These are phyloP conservation scores for Psammodynastes pulverulentus DNA, from an alignment of 2,113 vertebrate genomes.

Conservation along the genomic window DNA sequence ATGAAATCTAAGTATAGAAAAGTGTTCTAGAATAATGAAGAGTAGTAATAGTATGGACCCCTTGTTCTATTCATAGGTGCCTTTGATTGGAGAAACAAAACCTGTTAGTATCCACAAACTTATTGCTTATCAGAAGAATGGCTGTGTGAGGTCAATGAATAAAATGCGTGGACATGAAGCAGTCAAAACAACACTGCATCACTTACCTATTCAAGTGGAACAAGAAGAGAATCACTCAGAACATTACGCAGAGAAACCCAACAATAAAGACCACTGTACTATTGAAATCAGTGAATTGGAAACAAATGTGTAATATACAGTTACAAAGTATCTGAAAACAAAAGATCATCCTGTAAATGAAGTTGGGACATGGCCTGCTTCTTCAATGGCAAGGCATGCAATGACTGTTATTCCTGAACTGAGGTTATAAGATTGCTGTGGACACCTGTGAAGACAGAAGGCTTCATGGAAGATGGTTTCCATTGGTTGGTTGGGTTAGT, in stretches of 20 bases:
- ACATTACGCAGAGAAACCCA: slow-evolving; percentile 71
- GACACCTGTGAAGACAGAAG: slow-evolving; percentile 46
- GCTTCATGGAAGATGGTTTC: slow-evolving; percentile 29
- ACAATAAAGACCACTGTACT: slow-evolving; percentile 86
- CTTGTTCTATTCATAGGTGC: slow-evolving; percentile 71
- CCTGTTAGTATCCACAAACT: slow-evolving; percentile 91
- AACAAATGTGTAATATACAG: slow-evolving; percentile 84
- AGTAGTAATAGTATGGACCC: slow-evolving; percentile 29
- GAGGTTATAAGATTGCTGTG: slow-evolving; percentile 56
- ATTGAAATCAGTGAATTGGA: slow-evolving; percentile 95
- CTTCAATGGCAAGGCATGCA: slow-evolving; percentile 52
- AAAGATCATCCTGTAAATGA: slow-evolving; percentile 64
- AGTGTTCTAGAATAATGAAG: background rate
- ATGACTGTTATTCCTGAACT: slow-evolving; percentile 32
- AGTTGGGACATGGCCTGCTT: slow-evolving; percentile 50
- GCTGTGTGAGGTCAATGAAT: slow-evolving; percentile 79
- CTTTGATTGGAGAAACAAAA: slow-evolving; percentile 86
- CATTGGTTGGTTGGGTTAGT: slow-evolving; percentile 41
- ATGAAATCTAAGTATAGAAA: background rate
- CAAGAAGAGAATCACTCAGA: slow-evolving; percentile 69
- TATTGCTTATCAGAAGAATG: slow-evolving; percentile 90
- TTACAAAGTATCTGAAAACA: slow-evolving; percentile 37
- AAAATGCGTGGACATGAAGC: slow-evolving; percentile 73
- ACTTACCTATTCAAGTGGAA: slow-evolving; percentile 83
- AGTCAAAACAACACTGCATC: slow-evolving; percentile 70